Evolutionary conservation across 2,113 vertebrate genomes (phyloP).

Genomic region (Labrus mixtus): DNA sequence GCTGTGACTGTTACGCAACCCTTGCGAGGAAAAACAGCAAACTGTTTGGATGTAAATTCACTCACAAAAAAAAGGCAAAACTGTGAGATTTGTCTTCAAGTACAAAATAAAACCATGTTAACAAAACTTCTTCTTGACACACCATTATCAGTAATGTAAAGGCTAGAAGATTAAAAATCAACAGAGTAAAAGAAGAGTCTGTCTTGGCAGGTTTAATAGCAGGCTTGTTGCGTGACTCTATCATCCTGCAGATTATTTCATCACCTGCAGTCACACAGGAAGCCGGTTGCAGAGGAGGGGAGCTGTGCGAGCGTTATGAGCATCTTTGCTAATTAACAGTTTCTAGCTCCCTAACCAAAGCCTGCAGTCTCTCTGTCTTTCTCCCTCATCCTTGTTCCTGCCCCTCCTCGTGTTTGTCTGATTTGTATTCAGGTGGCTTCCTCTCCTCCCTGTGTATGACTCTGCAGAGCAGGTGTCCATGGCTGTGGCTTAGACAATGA

Average conservation of each 20-base stretch:
- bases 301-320: constrained; percentile 45
- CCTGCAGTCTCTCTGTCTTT: constrained; percentile 46
- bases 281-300: constrained; percentile 49
- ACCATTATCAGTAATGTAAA: constrained; percentile 39
- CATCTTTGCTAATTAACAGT: constrained; percentile 67
- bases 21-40: constrained; percentile 22
- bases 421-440: constrained; percentile 78
- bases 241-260: constrained; percentile 33
- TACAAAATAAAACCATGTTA: background rate
- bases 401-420: constrained; percentile 52
- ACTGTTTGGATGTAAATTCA: constrained; percentile 46
- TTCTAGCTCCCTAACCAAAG: constrained; percentile 52
- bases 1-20: constrained; percentile 66
- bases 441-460: constrained; percentile 67
- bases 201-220: constrained; percentile 30
- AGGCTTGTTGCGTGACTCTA: constrained; percentile 21
- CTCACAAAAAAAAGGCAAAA: constrained; percentile 24
- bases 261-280: constrained; percentile 54
- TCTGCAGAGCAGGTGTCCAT: constrained; percentile 78
- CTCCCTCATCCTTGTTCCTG: constrained; percentile 9
- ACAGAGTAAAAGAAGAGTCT: constrained; percentile 15
- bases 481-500: constrained; percentile 75
- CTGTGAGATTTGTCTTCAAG: constrained; percentile 7
- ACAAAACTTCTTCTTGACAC: constrained; percentile 30
- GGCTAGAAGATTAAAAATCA: constrained; percentile 38